Conservation (phyloP, 2,113 vertebrate species). For the Labrus mixtus region DNA sequence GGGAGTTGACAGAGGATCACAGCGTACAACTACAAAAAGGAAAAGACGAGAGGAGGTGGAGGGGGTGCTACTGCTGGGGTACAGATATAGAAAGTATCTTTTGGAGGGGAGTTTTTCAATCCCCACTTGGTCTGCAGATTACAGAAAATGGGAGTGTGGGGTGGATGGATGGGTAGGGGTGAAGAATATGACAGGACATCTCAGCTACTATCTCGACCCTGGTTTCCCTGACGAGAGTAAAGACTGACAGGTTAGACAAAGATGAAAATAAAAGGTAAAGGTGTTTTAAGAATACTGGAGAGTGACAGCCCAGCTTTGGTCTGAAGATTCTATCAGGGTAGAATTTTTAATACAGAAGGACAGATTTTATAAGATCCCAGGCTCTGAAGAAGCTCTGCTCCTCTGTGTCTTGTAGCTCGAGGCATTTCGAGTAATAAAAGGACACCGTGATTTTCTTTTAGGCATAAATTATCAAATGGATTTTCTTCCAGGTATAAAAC, state of each 20-base stretch:
- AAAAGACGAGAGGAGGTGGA: not conserved
- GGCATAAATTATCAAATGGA: slow-evolving; percentile 19
- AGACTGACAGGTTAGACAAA: slow-evolving; percentile 15
- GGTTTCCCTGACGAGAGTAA: not conserved
- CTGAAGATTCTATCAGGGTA: not conserved
- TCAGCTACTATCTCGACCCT: not conserved
- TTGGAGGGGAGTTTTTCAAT: slow-evolving; percentile 28
- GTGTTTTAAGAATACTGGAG: not conserved
- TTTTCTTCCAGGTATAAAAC: slow-evolving; percentile 16
- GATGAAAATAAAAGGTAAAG: slow-evolving; percentile 12
- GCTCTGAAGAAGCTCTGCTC: slow-evolving; percentile 8
- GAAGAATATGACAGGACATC: slow-evolving; percentile 33
- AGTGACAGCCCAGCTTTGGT: slow-evolving; percentile 1
- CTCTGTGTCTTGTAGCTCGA: slow-evolving; percentile 11
- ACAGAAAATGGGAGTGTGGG: slow-evolving; percentile 23
- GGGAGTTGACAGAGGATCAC: slow-evolving; percentile 66
- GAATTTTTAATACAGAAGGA: slow-evolving; percentile 12
- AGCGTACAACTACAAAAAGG: slow-evolving; percentile 50
- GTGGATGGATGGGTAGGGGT: slow-evolving; percentile 17
- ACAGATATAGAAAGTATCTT: slow-evolving; percentile 33
- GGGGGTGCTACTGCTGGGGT: slow-evolving; percentile 1
- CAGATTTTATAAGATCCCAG: slow-evolving; percentile 25
- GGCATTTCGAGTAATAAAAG: slow-evolving; percentile 27
- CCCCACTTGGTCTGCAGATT: slow-evolving; percentile 38
- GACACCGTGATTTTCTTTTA: not conserved